Evolutionary conservation across 2,888 invertebrate species (phyloP).

Genomic region (Idaea biselata): DNA sequence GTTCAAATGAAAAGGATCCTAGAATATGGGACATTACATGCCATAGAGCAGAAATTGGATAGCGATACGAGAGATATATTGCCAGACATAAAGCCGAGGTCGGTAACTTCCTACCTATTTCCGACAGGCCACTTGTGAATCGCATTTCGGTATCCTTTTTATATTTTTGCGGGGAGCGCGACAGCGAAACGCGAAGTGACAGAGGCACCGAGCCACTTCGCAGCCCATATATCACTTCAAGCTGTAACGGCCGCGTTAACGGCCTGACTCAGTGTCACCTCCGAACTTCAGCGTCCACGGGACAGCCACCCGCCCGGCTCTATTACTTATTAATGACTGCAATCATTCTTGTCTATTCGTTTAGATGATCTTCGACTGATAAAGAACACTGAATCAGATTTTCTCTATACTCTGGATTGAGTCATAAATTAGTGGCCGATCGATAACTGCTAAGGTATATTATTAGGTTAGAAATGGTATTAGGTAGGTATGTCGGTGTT

Average conservation of each 20-base stretch:
- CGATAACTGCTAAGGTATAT: background rate
- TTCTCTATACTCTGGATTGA: background rate
- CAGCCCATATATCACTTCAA: slow-evolving; percentile 77
- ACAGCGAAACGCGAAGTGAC: slow-evolving; percentile 71
- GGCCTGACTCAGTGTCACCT: slow-evolving; percentile 67
- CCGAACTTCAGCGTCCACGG: slow-evolving; percentile 60
- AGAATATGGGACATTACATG: slow-evolving; percentile 66
- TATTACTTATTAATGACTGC: slow-evolving; percentile 49
- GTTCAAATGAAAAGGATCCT: slow-evolving; percentile 69
- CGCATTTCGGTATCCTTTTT: slow-evolving; percentile 77
- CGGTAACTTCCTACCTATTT: slow-evolving; percentile 76
- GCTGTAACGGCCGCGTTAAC: slow-evolving; percentile 72
- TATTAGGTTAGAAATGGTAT: background rate
- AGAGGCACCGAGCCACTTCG: slow-evolving; percentile 76
- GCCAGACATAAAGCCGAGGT: slow-evolving; percentile 72
- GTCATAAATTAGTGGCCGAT: background rate
- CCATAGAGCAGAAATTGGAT: slow-evolving; percentile 78
- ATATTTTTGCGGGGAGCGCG: slow-evolving; percentile 71
- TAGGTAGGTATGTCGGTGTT: background rate
- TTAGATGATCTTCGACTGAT: slow-evolving; percentile 12
- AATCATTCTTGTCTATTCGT: slow-evolving; percentile 38
- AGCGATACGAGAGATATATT: slow-evolving; percentile 77
- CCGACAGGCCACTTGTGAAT: slow-evolving; percentile 77
- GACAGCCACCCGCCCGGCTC: slow-evolving; percentile 41
- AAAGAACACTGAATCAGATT: background rate